Percentiles rank a stretch among this genome's conserved stretches.
Evolutionary conservation across 1,140 invertebrate species (phyloP).

Genomic region (Ectropis grisescens): DNA sequence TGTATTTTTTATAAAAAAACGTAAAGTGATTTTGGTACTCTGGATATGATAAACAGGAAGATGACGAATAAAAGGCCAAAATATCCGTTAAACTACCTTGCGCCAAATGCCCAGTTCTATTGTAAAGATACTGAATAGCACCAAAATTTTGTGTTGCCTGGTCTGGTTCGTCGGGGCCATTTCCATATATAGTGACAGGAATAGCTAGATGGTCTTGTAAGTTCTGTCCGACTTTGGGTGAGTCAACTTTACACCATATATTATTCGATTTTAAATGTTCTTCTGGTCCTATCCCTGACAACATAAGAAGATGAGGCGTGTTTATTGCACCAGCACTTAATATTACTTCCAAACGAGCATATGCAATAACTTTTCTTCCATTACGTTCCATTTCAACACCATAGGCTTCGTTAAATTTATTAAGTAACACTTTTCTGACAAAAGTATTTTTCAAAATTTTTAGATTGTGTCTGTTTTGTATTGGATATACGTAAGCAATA

Average conservation of each 20-base stretch:
- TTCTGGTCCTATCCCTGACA: constrained; percentile 46
- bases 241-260: constrained; percentile 63
- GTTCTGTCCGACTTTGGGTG: constrained; percentile 79
- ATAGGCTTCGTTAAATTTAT: constrained; percentile 12
- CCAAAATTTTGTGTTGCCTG: constrained; percentile 16
- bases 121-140: constrained; percentile 33
- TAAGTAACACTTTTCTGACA: constrained; percentile 50
- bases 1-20: constrained; percentile 24
- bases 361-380: constrained; percentile 13
- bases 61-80: constrained; percentile 32
- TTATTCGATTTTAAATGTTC: constrained; percentile 27
- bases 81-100: constrained; percentile 22
- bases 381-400: constrained; percentile 35
- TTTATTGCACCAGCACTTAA: constrained; percentile 62
- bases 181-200: constrained; percentile 27
- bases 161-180: constrained; percentile 16
- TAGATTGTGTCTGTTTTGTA: constrained; percentile 73
- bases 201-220: constrained; percentile 72
- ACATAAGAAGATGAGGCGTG: constrained; percentile 51
- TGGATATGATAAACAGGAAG: constrained; percentile 23
- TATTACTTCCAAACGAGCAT: constrained; percentile 61
- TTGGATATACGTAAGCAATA: constrained; percentile 69
- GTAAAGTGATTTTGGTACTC: constrained; percentile 40
- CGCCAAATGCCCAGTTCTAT: constrained; percentile 34
- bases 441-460: constrained; percentile 72